phyloP scores from a whole-genome alignment of 2,888 invertebrate genomes.

The Sphaerophoria rueppellii region DNA sequence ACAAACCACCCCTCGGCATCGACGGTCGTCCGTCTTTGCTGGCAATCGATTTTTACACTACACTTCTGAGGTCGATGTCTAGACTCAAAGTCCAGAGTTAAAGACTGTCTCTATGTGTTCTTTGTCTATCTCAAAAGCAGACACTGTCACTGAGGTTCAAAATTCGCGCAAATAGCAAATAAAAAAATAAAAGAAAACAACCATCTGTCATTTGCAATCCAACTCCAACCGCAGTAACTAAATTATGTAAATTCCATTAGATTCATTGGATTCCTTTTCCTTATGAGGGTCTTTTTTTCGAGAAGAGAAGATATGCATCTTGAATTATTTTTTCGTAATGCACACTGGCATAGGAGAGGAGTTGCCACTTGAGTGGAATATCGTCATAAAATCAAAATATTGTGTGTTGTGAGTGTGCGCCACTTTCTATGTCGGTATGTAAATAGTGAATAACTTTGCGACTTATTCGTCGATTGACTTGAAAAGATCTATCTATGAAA shows the following conservation, averaged over 20 bases:
- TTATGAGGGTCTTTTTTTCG: conserved; percentile 69
- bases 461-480: too few species aligned
- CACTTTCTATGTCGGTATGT: too few species aligned
- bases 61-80: conserved; percentile 35
- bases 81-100: conserved; percentile 31
- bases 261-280: conserved; percentile 79
- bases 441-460: too few species aligned
- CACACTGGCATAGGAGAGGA: neutral
- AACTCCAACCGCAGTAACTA: conserved; percentile 64
- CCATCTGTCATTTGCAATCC: conserved; percentile 71
- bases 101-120: conserved; percentile 14
- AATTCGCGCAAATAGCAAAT: conserved; percentile 11
- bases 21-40: neutral
- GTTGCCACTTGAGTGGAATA: neutral
- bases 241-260: conserved; percentile 78
- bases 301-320: conserved; percentile 55
- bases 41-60: neutral
- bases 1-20: too few species aligned
- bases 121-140: neutral
- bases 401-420: too few species aligned
- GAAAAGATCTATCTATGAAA: too few species aligned
- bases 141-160: neutral
- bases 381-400: neutral
- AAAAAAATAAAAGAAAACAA: conserved; percentile 50
- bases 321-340: conserved; percentile 12